Evolutionary conservation across 1,140 invertebrate genomes (phyloP).

Genomic region (Zaprionus ghesquierei): DNA sequence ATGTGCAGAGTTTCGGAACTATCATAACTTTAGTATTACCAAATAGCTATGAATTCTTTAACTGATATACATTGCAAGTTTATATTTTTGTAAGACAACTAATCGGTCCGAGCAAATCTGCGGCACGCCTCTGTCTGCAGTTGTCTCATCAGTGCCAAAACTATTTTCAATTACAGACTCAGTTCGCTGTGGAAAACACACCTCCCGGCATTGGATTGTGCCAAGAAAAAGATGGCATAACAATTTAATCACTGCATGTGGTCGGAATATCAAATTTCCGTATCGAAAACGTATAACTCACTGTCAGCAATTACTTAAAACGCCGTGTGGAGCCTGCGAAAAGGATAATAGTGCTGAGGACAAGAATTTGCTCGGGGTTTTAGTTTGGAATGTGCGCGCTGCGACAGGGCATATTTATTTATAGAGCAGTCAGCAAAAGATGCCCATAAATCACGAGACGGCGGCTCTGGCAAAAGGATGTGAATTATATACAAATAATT

Average conservation of each 20-base stretch:
- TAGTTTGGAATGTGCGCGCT: constrained; percentile 58
- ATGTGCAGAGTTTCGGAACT: background rate
- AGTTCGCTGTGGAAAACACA: constrained; percentile 14
- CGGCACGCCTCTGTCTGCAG: constrained; percentile 47
- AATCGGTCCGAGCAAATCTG: constrained; percentile 48
- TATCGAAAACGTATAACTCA: constrained; percentile 70
- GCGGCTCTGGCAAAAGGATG: constrained; percentile 63
- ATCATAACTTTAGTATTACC: background rate
- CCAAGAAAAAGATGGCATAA: constrained; percentile 46
- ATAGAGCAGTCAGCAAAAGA: constrained; percentile 54
- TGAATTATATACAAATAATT: constrained; percentile 81
- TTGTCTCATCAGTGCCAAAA: constrained; percentile 46
- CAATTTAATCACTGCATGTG: constrained; percentile 79
- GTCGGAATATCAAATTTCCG: constrained; percentile 78
- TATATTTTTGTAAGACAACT: background rate
- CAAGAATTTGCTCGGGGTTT: constrained; percentile 61
- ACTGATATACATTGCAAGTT: background rate
- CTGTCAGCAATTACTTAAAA: constrained; percentile 80
- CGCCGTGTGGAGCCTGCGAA: constrained; percentile 40
- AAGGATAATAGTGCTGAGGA: constrained; percentile 79
- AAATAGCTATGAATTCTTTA: background rate
- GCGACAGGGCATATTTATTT: constrained; percentile 55
- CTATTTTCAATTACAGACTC: constrained; percentile 70
- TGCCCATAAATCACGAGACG: constrained; percentile 66
- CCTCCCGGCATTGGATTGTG: constrained; percentile 12